A percentile compares a stretch with the other conserved stretches of the same genome.
These are phyloP conservation scores for honey bee (Apis mellifera) DNA, from an alignment of 1,140 invertebrate species.

Conservation along the genomic window Amel_HAv3.1 CM009938.2:6233001-6233500, in stretches of 20 bases:
- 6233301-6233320: no score
- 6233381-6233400: no score
- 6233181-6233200: not conserved
- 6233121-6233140: constrained; percentile 22
- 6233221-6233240: no score
- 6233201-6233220: not conserved
- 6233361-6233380: no score
- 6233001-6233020: constrained; percentile 1
- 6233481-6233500: no score
- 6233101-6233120: constrained; percentile 22
- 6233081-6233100: constrained; percentile 4
- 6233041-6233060: not conserved
- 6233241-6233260: not conserved
- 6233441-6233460: no score
- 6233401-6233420: no score
- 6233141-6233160: not conserved
- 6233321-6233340: no score
- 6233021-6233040: not conserved
- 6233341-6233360: no score
- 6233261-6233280: not conserved
- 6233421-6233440: no score
- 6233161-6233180: not conserved
- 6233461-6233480: no score
- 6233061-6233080: not conserved
- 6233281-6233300: no score